These are phyloP conservation scores for Enhydra lutris DNA, from an alignment of 2,113 vertebrate genomes.

Conservation along the genomic window DNA sequence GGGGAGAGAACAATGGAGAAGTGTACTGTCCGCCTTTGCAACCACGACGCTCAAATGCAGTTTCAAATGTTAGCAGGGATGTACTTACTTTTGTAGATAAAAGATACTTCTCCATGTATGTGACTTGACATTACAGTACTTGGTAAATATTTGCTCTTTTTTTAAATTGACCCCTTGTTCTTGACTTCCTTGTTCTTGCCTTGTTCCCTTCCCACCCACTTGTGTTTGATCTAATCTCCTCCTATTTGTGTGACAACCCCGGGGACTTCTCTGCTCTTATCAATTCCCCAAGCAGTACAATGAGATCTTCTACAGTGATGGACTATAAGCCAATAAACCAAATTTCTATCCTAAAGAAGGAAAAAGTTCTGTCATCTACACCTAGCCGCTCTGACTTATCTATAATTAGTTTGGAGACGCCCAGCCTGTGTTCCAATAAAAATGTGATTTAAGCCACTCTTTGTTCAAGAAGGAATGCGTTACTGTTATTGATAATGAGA, in stretches of 20 bases:
- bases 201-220: constrained; percentile 33
- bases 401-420: neutral
- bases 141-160: constrained; percentile 59
- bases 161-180: constrained; percentile 30
- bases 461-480: neutral
- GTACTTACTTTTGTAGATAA: neutral
- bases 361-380: neutral
- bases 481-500: neutral
- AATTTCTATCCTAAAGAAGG: neutral
- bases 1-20: neutral
- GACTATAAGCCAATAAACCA: neutral
- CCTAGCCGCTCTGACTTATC: neutral
- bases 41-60: neutral
- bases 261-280: neutral
- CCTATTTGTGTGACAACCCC: neutral
- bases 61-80: neutral
- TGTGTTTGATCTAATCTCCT: neutral
- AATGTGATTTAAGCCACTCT: neutral
- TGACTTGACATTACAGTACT: neutral
- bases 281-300: neutral
- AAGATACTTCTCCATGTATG: neutral
- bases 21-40: neutral
- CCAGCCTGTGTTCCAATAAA: neutral
- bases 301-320: neutral
- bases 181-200: constrained; percentile 54